Percentiles rank a stretch among this genome's conserved stretches.
phyloP scores from a whole-genome alignment of 2,888 invertebrate species.

The Neoascia interrupta region DNA sequence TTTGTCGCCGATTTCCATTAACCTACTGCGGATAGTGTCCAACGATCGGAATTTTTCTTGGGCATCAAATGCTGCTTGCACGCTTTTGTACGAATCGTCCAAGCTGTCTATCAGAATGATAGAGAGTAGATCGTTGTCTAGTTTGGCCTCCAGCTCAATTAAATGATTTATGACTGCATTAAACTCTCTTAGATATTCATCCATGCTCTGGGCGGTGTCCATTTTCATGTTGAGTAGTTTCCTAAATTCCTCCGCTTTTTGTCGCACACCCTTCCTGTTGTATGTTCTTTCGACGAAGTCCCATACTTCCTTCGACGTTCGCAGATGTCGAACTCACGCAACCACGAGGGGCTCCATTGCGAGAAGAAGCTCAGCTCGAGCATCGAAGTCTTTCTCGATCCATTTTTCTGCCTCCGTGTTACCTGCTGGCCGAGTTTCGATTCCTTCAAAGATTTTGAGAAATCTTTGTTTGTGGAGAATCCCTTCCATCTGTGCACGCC shows the following conservation, averaged over 20 bases:
- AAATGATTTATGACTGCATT: not conserved
- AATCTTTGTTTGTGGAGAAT: not conserved
- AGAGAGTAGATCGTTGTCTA: slow-evolving; percentile 14
- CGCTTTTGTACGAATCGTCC: slow-evolving; percentile 14
- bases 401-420: not conserved
- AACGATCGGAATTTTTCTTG: slow-evolving; percentile 3
- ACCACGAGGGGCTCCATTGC: slow-evolving; percentile 15
- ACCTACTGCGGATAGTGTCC: not conserved
- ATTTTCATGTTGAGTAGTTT: not conserved
- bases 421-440: not conserved
- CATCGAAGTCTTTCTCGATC: not conserved
- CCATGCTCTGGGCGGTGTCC: slow-evolving; percentile 14
- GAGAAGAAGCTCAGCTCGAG: not conserved
- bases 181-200: slow-evolving; percentile 30
- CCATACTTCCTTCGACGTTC: slow-evolving; percentile 29
- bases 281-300: slow-evolving; percentile 12
- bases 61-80: slow-evolving; percentile 37
- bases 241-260: slow-evolving; percentile 6
- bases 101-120: slow-evolving; percentile 31
- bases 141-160: slow-evolving; percentile 18
- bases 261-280: slow-evolving; percentile 8
- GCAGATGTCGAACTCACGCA: slow-evolving; percentile 9
- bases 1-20: slow-evolving; percentile 18
- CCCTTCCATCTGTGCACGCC: not conserved
- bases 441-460: not conserved